phyloP scores from a whole-genome alignment of 2,797 vertebrate genomes.

The Lagodon rhomboides region DNA sequence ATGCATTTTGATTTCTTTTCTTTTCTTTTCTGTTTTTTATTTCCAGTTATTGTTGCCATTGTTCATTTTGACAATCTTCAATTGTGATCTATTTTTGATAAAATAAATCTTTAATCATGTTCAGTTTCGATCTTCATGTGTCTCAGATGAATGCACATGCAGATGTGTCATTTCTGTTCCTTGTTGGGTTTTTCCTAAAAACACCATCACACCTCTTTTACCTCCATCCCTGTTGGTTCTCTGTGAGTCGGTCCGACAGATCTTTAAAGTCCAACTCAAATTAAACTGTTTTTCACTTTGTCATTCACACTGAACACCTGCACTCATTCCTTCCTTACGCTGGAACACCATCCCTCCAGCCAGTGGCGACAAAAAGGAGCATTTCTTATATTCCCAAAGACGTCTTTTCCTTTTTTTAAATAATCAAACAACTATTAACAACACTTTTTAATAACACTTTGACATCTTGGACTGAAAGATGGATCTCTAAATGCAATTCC shows the following conservation, averaged over 20 bases:
- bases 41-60: slow-evolving; percentile 41
- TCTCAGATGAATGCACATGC: slow-evolving; percentile 40
- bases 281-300: too few relatives aligned
- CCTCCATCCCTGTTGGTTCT: neutral
- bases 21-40: neutral
- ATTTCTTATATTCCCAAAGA: too few relatives aligned
- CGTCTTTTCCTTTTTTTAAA: too few relatives aligned
- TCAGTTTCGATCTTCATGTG: slow-evolving; percentile 57
- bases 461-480: too few relatives aligned
- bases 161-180: slow-evolving; percentile 32
- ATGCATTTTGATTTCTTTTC: slow-evolving; percentile 33
- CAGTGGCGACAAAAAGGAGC: too few relatives aligned
- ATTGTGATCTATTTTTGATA: slow-evolving; percentile 78
- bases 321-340: too few relatives aligned
- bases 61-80: slow-evolving; percentile 59
- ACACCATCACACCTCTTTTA: neutral
- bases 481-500: too few relatives aligned
- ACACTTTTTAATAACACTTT: too few relatives aligned
- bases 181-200: neutral
- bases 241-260: neutral
- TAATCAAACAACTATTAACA: too few relatives aligned
- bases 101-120: slow-evolving; percentile 72
- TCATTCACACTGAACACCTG: too few relatives aligned
- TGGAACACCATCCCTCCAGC: too few relatives aligned
- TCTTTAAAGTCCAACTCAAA: neutral